These are phyloP conservation scores for Drosophila watanabei DNA, from an alignment of 1,140 invertebrate species.

Conservation along the genomic window DNA sequence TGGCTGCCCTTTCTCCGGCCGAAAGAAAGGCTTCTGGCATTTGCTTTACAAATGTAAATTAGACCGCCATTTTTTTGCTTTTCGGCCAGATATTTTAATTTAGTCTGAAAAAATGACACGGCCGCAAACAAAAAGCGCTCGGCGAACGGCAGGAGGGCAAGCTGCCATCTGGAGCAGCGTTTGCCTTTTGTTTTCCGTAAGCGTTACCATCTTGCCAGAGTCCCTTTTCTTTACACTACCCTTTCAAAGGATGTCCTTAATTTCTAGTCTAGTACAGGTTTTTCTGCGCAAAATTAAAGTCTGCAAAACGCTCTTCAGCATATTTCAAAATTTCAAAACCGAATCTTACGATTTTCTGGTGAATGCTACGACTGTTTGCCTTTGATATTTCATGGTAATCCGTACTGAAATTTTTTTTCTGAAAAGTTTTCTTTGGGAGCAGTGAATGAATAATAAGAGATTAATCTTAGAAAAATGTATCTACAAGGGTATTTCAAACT, in stretches of 20 bases:
- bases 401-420: neutral
- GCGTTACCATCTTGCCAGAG: conserved; percentile 51
- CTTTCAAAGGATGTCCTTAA: neutral
- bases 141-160: conserved; percentile 31
- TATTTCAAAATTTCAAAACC: neutral
- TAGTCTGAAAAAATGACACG: conserved; percentile 83
- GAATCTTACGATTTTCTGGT: neutral
- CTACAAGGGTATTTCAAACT: conserved; percentile 20
- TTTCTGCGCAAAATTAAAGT: neutral
- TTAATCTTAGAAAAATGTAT: neutral
- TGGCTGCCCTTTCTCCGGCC: conserved; percentile 44
- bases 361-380: neutral
- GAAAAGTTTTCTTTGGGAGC: neutral
- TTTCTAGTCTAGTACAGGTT: neutral
- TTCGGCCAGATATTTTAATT: conserved; percentile 77
- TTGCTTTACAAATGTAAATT: conserved; percentile 83
- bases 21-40: conserved; percentile 75
- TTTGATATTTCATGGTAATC: neutral
- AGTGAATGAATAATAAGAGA: no score
- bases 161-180: conserved; percentile 30
- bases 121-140: conserved; percentile 71
- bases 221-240: conserved; percentile 25
- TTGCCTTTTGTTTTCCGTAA: conserved; percentile 75
- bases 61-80: conserved; percentile 73
- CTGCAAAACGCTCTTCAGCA: neutral